A percentile compares a stretch with the other conserved stretches of the same genome.
phyloP scores from a whole-genome alignment of 2,888 invertebrate species.

The Conus canariensis region DNA sequence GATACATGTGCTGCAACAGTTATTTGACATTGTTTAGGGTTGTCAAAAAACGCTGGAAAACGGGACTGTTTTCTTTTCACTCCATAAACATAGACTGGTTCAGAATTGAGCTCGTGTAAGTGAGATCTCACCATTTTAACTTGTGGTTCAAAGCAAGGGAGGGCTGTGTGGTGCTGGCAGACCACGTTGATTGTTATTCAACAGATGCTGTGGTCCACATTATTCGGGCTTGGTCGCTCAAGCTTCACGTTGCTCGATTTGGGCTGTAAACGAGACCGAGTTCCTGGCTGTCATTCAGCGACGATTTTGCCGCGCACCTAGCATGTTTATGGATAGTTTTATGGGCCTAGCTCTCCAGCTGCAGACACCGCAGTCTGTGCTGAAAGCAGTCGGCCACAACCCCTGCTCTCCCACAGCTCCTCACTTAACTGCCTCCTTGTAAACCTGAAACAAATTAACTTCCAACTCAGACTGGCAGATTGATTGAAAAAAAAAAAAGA shows the following conservation, averaged over 20 bases:
- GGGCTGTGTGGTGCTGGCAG: not conserved
- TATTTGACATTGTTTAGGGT: no score
- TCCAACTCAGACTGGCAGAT: not conserved
- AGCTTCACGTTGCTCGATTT: not conserved
- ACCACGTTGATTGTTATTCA: not conserved
- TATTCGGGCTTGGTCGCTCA: not conserved
- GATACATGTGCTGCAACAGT: no score
- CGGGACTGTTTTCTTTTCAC: not conserved
- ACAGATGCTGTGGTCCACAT: not conserved
- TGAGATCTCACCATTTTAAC: no score
- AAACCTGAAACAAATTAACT: constrained; percentile 33
- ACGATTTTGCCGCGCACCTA: not conserved
- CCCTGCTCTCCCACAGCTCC: constrained; percentile 14
- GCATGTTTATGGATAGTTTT: constrained; percentile 28
- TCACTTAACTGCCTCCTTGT: constrained; percentile 24
- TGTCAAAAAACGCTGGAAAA: not conserved
- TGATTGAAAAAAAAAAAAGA: not conserved
- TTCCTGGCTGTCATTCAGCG: not conserved
- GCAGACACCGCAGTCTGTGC: not conserved
- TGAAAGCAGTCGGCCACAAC: not conserved
- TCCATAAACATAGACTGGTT: no score
- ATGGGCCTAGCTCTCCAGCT: not conserved
- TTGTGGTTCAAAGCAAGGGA: not conserved
- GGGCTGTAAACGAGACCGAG: not conserved
- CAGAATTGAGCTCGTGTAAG: no score